Percentiles rank a stretch among this genome's conserved stretches.
Conservation (phyloP, 2,797 vertebrate genomes). For the Acanthornis magna region DNA sequence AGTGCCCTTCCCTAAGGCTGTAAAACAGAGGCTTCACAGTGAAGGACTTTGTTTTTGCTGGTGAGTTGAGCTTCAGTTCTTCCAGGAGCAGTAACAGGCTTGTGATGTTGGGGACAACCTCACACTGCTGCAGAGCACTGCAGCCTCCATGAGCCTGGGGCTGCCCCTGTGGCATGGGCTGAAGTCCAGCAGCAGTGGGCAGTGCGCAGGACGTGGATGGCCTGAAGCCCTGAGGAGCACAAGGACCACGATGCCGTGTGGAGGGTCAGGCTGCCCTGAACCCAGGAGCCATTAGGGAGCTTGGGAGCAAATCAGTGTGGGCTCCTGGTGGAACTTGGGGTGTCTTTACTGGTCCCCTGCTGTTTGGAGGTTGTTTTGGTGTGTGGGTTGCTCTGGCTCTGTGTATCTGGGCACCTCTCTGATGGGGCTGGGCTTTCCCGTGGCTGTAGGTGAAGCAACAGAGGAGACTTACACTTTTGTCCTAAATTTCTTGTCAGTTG, state of each 20-base stretch:
- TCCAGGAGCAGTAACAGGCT: not conserved
- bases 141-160: not conserved
- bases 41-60: slow-evolving; percentile 25
- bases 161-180: not conserved
- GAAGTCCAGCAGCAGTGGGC: not conserved
- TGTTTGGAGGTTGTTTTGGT: not conserved
- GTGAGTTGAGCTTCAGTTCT: not conserved
- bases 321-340: not conserved
- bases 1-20: not conserved
- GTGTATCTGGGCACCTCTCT: not conserved
- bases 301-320: not conserved
- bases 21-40: slow-evolving; percentile 33
- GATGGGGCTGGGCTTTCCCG: not conserved
- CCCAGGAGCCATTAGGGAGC: not conserved
- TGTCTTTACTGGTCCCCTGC: not conserved
- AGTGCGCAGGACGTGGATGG: not conserved
- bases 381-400: not conserved
- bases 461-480: not conserved
- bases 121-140: accelerated
- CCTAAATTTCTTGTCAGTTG: not conserved
- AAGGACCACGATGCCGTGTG: not conserved
- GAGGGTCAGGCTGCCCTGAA: not conserved
- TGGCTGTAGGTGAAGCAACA: not conserved
- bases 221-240: not conserved
- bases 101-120: not conserved